These are phyloP conservation scores for Aphelinus atriplicis DNA, from an alignment of 1,140 invertebrate species.

Conservation along the genomic window DNA sequence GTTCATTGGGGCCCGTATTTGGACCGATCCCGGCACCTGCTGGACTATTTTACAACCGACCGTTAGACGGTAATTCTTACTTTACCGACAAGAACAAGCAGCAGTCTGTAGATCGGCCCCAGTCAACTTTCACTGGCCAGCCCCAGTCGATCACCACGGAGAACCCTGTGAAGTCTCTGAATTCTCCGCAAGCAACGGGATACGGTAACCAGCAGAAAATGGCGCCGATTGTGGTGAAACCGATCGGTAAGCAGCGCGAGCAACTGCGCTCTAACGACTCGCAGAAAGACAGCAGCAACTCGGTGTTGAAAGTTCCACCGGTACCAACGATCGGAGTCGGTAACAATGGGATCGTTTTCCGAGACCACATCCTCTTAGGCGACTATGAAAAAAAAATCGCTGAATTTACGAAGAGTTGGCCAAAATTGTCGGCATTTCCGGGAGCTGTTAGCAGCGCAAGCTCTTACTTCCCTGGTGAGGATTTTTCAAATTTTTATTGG, in stretches of 20 bases:
- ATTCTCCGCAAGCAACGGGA: not conserved
- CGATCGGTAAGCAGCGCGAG: not conserved
- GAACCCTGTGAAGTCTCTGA: not conserved
- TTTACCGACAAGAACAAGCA: not conserved
- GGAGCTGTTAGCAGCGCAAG: constrained; percentile 11
- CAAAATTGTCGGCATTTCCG: constrained; percentile 39
- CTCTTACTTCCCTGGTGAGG: constrained; percentile 3
- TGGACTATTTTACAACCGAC: not conserved
- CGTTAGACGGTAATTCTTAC: not conserved
- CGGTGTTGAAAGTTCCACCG: constrained; percentile 25
- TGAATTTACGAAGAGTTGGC: constrained; percentile 57
- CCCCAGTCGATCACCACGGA: not conserved
- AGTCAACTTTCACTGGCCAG: not conserved
- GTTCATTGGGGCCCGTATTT: not conserved
- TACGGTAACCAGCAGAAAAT: not conserved
- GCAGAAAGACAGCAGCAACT: not conserved
- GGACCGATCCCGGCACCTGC: not conserved
- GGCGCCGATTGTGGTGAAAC: not conserved
- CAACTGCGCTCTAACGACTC: not conserved
- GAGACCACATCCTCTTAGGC: constrained; percentile 51
- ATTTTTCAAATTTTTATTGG: not conserved
- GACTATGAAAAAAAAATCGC: constrained; percentile 55
- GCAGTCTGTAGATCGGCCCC: constrained; percentile 2
- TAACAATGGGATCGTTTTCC: constrained; percentile 50
- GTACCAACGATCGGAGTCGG: constrained; percentile 38